A percentile compares a stretch with the other conserved stretches of the same genome.
These are phyloP conservation scores for Anolis apletophallus DNA, from an alignment of 2,797 vertebrate genomes.

Conservation along the genomic window DNA sequence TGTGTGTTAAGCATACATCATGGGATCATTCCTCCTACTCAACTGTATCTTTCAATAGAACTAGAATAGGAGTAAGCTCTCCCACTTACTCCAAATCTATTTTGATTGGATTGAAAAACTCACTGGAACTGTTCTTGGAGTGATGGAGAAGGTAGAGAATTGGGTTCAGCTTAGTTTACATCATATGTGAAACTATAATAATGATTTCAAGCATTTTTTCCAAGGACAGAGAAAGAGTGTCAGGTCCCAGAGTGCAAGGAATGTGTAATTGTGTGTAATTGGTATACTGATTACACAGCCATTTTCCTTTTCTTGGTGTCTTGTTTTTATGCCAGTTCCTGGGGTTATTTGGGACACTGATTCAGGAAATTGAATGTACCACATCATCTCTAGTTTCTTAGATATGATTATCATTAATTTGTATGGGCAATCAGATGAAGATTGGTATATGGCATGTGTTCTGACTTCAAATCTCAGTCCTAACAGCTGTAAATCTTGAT, in stretches of 20 bases:
- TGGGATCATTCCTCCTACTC: background rate
- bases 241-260: background rate
- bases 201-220: background rate
- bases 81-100: background rate
- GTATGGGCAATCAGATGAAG: too few species aligned
- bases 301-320: too few species aligned
- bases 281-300: background rate
- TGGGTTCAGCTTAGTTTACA: background rate
- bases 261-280: background rate
- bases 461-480: too few species aligned
- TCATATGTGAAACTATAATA: background rate
- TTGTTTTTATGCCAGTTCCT: too few species aligned
- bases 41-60: background rate
- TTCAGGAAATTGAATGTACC: too few species aligned
- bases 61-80: background rate
- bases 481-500: too few species aligned
- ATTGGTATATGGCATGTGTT: too few species aligned
- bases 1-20: too few species aligned
- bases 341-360: too few species aligned
- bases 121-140: background rate
- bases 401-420: too few species aligned
- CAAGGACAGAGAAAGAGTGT: background rate
- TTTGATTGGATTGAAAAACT: background rate
- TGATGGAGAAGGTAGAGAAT: background rate
- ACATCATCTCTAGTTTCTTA: too few species aligned